Evolutionary conservation across 1,140 invertebrate species (phyloP).

Genomic region (Prorops nasuta): DNA sequence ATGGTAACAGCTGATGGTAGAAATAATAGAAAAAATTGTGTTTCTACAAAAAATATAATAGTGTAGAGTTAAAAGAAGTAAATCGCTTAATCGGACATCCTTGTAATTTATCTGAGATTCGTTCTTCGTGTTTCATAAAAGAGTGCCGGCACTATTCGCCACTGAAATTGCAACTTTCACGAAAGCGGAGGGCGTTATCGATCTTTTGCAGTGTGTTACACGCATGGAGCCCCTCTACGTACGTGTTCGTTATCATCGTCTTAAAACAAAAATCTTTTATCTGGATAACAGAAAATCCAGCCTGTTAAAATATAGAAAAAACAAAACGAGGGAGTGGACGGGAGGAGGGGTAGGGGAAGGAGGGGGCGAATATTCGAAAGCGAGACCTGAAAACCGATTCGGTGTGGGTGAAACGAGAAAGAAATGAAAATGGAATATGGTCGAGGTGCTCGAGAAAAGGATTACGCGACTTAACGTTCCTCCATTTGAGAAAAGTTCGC

Average conservation of each 20-base stretch:
- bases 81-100: no score
- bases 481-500: not conserved
- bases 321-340: not conserved
- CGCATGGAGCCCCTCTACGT: not conserved
- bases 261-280: slow-evolving; percentile 22
- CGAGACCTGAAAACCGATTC: no score
- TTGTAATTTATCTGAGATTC: slow-evolving; percentile 19
- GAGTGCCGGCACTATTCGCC: slow-evolving; percentile 2
- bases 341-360: not conserved
- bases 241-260: slow-evolving; percentile 23
- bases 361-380: not conserved
- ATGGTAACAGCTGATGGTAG: no score
- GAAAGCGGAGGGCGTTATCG: slow-evolving; percentile 23
- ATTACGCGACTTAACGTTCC: not conserved
- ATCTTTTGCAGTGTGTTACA: not conserved
- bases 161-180: slow-evolving; percentile 25
- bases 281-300: slow-evolving; percentile 21
- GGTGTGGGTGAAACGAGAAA: no score
- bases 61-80: no score
- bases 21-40: no score
- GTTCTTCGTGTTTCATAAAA: slow-evolving; percentile 8
- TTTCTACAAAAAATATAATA: no score
- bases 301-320: no score
- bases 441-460: no score
- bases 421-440: no score